Evolutionary conservation across 2,888 invertebrate genomes (phyloP).

Genomic region (Copidosoma aretas): DNA sequence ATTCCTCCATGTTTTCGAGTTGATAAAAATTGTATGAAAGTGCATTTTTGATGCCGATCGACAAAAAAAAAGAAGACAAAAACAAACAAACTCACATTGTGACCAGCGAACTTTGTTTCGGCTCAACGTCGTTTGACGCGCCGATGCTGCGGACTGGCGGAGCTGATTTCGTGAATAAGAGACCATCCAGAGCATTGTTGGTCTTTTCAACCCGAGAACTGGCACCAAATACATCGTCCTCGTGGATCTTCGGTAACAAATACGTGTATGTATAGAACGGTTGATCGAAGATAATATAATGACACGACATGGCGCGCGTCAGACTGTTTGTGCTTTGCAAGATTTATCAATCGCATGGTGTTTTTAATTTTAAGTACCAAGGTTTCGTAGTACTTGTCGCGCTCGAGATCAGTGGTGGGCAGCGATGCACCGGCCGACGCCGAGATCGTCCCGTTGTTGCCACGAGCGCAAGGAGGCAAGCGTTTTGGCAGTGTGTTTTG

Average conservation of each 20-base stretch:
- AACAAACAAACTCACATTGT: constrained; percentile 65
- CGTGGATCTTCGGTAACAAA: constrained; percentile 9
- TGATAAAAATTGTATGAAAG: too few species aligned
- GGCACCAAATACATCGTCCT: constrained; percentile 7
- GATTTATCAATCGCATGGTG: not conserved
- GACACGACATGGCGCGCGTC: too few species aligned
- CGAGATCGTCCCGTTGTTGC: not conserved
- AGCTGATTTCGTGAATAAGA: constrained; percentile 23
- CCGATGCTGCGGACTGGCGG: constrained; percentile 6
- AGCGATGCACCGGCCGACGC: not conserved
- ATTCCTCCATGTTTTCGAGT: too few species aligned
- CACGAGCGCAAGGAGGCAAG: not conserved
- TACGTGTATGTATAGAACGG: not conserved
- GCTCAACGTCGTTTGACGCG: constrained; percentile 41
- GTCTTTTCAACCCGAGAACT: not conserved
- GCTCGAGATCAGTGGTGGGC: constrained; percentile 29
- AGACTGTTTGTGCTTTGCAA: too few species aligned
- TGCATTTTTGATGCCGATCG: too few species aligned
- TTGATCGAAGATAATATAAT: not conserved
- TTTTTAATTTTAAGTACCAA: too few species aligned
- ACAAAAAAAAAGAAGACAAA: not conserved
- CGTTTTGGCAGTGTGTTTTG: constrained; percentile 13
- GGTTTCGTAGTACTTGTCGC: constrained; percentile 49
- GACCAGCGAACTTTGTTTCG: constrained; percentile 65
- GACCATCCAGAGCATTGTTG: constrained; percentile 12